Conservation (phyloP, 2,888 invertebrate species). For the Pecten maximus region DNA sequence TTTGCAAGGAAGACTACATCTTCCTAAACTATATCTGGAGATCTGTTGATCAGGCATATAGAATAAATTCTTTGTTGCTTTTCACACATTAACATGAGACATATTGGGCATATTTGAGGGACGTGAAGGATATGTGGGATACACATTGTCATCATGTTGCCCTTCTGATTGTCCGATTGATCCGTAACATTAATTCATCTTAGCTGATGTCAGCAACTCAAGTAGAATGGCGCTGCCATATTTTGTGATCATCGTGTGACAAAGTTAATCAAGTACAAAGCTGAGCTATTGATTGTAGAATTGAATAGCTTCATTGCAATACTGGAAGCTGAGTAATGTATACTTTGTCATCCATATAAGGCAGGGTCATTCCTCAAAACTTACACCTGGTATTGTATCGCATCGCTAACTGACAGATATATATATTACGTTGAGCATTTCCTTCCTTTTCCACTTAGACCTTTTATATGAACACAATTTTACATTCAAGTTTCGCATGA, state of each 20-base stretch:
- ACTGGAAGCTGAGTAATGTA: neutral
- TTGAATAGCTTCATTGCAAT: neutral
- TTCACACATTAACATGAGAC: neutral
- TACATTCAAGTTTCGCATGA: neutral
- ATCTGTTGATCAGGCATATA: no score
- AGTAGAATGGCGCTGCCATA: neutral
- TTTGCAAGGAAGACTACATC: no score
- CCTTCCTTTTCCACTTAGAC: neutral
- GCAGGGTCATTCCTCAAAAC: neutral
- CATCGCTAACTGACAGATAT: neutral
- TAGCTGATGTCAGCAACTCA: neutral
- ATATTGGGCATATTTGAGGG: neutral
- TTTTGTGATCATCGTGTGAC: slow-evolving; percentile 9
- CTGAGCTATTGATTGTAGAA: neutral
- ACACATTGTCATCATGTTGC: neutral
- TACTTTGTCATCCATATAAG: neutral
- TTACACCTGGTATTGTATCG: neutral
- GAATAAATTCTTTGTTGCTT: neutral
- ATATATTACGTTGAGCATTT: neutral
- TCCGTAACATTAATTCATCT: neutral
- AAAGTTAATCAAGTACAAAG: slow-evolving; percentile 21
- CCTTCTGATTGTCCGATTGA: neutral
- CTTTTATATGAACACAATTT: neutral
- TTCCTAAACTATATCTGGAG: no score
- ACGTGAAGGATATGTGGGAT: neutral